Evolutionary conservation across 2,888 invertebrate genomes (phyloP).

Genomic region (Amphipyra berbera): DNA sequence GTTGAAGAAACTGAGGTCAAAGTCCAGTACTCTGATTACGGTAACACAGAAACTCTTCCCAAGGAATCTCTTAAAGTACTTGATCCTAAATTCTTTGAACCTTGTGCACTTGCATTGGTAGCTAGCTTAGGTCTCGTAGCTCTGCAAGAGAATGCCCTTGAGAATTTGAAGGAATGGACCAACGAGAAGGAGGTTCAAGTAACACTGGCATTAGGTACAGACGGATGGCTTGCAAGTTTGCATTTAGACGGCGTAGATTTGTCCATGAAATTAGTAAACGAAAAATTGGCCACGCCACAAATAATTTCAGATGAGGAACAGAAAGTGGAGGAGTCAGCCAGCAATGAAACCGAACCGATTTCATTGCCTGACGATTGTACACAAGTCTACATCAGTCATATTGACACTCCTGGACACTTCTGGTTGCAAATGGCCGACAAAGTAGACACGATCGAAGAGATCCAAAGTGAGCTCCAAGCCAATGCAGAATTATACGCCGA

Average conservation of each 20-base stretch:
- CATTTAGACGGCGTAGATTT: slow-evolving; percentile 87
- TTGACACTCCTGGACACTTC: slow-evolving; percentile 94
- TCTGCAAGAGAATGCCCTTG: slow-evolving; percentile 77
- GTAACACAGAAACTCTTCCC: slow-evolving; percentile 91
- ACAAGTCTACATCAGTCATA: slow-evolving; percentile 91
- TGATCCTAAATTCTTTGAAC: slow-evolving; percentile 83
- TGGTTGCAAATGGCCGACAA: slow-evolving; percentile 92
- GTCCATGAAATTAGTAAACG: slow-evolving; percentile 83
- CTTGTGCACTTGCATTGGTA: slow-evolving; percentile 78
- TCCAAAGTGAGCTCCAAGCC: slow-evolving; percentile 92
- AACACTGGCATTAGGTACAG: slow-evolving; percentile 85
- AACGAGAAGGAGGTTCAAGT: slow-evolving; percentile 88
- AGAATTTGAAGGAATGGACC: slow-evolving; percentile 80
- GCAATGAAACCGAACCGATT: slow-evolving; percentile 66
- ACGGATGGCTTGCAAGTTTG: slow-evolving; percentile 90
- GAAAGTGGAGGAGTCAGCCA: slow-evolving; percentile 60
- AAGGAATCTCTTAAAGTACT: slow-evolving; percentile 83
- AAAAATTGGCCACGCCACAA: slow-evolving; percentile 79
- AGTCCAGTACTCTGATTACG: slow-evolving; percentile 92
- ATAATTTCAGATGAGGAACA: slow-evolving; percentile 64
- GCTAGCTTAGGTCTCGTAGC: slow-evolving; percentile 80
- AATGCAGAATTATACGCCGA: slow-evolving; percentile 86
- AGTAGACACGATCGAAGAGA: slow-evolving; percentile 86
- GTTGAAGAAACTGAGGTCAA: slow-evolving; percentile 81
- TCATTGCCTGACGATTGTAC: slow-evolving; percentile 78